phyloP scores from a whole-genome alignment of 2,113 vertebrate species.

The Oryzias javanicus region DNA sequence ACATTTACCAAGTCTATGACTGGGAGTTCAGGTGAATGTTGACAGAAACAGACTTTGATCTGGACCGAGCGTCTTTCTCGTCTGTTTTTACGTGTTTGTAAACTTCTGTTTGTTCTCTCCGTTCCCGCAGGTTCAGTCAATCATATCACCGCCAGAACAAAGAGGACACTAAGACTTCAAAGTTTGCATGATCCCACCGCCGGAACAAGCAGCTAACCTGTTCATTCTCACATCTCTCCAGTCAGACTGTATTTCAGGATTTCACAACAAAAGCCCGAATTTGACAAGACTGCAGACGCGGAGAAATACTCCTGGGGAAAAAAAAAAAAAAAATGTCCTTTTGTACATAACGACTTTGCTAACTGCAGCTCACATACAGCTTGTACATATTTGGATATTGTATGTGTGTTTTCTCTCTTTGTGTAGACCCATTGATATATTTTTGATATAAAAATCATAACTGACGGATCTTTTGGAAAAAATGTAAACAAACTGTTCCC shows the following conservation, averaged over 20 bases:
- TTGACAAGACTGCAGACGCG: slow-evolving; percentile 23
- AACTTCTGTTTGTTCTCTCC: neutral
- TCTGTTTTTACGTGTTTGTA: neutral
- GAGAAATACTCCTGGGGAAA: slow-evolving; percentile 32
- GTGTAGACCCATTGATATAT: slow-evolving; percentile 78
- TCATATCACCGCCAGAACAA: neutral
- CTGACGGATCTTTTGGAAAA: slow-evolving; percentile 38
- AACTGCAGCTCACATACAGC: slow-evolving; percentile 68
- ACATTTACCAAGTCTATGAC: no score
- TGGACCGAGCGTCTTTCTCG: no score
- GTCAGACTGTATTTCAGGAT: slow-evolving; percentile 31
- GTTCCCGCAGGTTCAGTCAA: neutral
- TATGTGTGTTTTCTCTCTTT: slow-evolving; percentile 70
- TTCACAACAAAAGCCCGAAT: no score
- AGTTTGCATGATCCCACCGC: slow-evolving; percentile 26
- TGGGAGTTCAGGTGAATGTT: no score
- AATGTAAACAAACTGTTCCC: slow-evolving; percentile 24
- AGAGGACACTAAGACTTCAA: slow-evolving; percentile 20
- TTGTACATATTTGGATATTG: slow-evolving; percentile 80
- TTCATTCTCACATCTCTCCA: slow-evolving; percentile 16
- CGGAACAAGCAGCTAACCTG: neutral
- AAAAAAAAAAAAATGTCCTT: slow-evolving; percentile 12
- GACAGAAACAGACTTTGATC: no score
- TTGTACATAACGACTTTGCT: slow-evolving; percentile 75
- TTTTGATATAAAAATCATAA: slow-evolving; percentile 77